Percentiles rank a stretch among this genome's conserved stretches.
These are phyloP conservation scores for Cliona cf. orientalis DNA, from an alignment of 37 sponge, comb jelly and placozoan species.

Conservation along the genomic window DNA sequence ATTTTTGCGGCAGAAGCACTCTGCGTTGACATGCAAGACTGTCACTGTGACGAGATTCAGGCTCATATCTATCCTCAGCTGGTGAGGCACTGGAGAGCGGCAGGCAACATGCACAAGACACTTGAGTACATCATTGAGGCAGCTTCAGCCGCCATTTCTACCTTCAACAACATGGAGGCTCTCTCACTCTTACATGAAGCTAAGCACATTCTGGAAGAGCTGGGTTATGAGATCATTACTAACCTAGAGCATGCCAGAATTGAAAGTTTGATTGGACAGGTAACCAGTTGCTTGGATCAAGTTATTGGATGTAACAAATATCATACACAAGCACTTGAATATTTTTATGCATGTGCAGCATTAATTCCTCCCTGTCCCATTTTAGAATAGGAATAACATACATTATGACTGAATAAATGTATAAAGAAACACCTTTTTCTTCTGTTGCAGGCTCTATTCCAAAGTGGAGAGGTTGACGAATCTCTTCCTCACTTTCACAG, in stretches of 20 bases:
- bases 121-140: slow-evolving; percentile 74
- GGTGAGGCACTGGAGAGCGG: slow-evolving; percentile 84
- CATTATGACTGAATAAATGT: not conserved
- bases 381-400: too few relatives aligned
- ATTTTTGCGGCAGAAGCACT: not conserved
- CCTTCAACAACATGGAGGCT: slow-evolving; percentile 82
- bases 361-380: not conserved
- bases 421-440: too few relatives aligned
- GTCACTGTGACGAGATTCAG: slow-evolving; percentile 82
- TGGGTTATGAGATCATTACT: not conserved
- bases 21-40: slow-evolving; percentile 51
- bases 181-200: slow-evolving; percentile 74
- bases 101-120: slow-evolving; percentile 65
- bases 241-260: slow-evolving; percentile 43
- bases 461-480: slow-evolving; percentile 69
- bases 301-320: too few relatives aligned
- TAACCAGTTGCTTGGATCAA: too few relatives aligned
- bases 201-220: slow-evolving; percentile 20
- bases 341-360: not conserved
- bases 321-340: too few relatives aligned
- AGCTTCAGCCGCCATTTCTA: slow-evolving; percentile 68
- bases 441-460: slow-evolving; percentile 59
- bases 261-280: slow-evolving; percentile 70
- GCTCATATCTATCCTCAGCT: slow-evolving; percentile 91
- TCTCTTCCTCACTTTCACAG: slow-evolving; percentile 54